Base-by-base conservation (phyloP, 2,888 invertebrate genomes). In the Thera obeliscata region DNA sequence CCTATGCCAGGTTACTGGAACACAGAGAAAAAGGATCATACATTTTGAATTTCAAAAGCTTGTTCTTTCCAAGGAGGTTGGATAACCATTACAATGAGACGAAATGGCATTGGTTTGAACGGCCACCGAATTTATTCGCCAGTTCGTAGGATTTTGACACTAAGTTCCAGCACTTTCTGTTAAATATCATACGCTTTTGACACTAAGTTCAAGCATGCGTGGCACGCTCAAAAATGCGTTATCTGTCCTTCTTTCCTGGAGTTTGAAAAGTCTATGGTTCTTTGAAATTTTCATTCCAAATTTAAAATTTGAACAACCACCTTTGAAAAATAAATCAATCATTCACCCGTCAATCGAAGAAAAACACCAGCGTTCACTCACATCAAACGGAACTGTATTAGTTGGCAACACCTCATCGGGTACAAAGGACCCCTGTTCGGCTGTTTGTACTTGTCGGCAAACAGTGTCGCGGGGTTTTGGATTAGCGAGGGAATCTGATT, bases 401-500 rank as follows among this genome's bases (percentile, higher is more conserved):
- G 61, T 48, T 61, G 65, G 60, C 60, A 38, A 60, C 62, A 61
- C 59, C 65, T 70, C 66, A 60, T 38, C 55, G 56, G 41, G 60
- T 11, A 56, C 60, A 63, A 59, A 59, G 63, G 54, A 43, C 64
- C 80, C 81, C 80, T 79, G 63, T 81, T 79, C 78, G 75, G 80
- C 79, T 79, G 63, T 81, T 79, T 78, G 75, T 67, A 73, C 73
- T 74, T 71, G 72, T 67, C 71, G 66, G 64, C 73, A 76, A 69
- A 69, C 73, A 74, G 70, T 74, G 74, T 77, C 77, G 70, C 70
- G 71, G 75, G 61, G 67, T 77, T 77, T 72, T 57, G 70, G 75
- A 76, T 76, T 76, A 76, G 73, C 64, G 74, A 68, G 68, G 56
- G 61, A 65, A 64, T 56, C 69, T 64, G 71, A 78, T 72, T 71